phyloP scores from a whole-genome alignment of 2,113 vertebrate species.

The Melanostigma gelatinosum region DNA sequence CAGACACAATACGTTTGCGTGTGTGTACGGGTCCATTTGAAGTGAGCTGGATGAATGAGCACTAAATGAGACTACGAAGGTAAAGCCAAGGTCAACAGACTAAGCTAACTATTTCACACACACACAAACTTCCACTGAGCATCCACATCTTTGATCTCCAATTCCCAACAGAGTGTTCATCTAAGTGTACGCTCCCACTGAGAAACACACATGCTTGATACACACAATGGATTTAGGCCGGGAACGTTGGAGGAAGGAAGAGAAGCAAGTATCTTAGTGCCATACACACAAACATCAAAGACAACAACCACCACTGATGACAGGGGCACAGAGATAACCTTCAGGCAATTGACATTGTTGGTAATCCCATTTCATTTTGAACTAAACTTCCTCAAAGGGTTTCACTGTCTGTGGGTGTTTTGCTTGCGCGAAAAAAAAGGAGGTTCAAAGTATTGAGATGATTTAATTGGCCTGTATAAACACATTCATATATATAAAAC shows the following conservation, averaged over 20 bases:
- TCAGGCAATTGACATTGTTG: conserved; percentile 54
- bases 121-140: conserved; percentile 29
- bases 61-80: conserved; percentile 55
- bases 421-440: conserved; percentile 9
- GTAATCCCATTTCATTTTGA: conserved; percentile 50
- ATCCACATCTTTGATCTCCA: conserved; percentile 56
- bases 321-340: conserved; percentile 42
- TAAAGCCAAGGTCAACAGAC: conserved; percentile 67
- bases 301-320: conserved; percentile 43
- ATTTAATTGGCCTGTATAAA: conserved; percentile 40
- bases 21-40: conserved; percentile 15
- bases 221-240: conserved; percentile 46
- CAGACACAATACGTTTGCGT: conserved; percentile 46
- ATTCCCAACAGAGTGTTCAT: conserved; percentile 58
- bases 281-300: conserved; percentile 57
- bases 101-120: conserved; percentile 33
- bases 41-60: conserved; percentile 38
- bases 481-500: conserved; percentile 26
- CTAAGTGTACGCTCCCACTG: conserved; percentile 41
- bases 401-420: conserved; percentile 40
- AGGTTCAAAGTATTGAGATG: not conserved
- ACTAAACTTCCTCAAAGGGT: conserved; percentile 12
- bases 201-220: conserved; percentile 47
- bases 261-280: conserved; percentile 24
- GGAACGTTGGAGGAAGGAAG: conserved; percentile 26